These are phyloP conservation scores for Taxidea taxus DNA, from an alignment of 2,113 vertebrate species.

Conservation along the genomic window DNA sequence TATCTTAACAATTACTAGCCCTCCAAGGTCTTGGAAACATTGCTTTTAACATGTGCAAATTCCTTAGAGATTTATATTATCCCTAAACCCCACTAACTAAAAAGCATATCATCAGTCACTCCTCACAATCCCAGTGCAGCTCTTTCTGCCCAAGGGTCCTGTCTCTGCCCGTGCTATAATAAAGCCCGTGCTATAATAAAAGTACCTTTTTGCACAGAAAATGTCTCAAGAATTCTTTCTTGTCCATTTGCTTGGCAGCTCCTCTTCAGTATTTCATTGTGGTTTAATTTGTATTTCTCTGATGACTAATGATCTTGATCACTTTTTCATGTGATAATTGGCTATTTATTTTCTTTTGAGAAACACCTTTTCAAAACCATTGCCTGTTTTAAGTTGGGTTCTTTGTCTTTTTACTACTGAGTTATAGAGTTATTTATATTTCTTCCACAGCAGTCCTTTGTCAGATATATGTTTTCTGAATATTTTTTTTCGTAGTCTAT, in stretches of 20 bases:
- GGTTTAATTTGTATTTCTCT: neutral
- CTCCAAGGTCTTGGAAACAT: neutral
- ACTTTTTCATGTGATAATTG: neutral
- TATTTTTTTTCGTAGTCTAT: neutral
- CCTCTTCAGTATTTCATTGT: neutral
- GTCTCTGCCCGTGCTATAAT: neutral
- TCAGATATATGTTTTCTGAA: neutral
- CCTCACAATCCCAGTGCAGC: neutral
- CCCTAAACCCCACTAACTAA: neutral
- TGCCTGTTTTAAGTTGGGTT: neutral
- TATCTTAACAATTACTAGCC: neutral
- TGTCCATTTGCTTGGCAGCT: neutral
- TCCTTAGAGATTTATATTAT: neutral
- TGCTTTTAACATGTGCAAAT: neutral
- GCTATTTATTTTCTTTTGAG: conserved; percentile 18
- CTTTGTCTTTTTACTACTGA: neutral
- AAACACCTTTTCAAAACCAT: neutral
- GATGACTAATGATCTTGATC: neutral
- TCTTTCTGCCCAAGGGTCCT: neutral
- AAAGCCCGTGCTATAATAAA: neutral
- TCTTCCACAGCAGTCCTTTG: neutral
- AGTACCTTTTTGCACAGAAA: neutral
- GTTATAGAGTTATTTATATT: neutral
- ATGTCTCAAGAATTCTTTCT: neutral
- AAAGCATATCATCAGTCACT: neutral